Base-by-base conservation (phyloP, 2,888 invertebrate species). In the Quadroppia sp. region DNA sequence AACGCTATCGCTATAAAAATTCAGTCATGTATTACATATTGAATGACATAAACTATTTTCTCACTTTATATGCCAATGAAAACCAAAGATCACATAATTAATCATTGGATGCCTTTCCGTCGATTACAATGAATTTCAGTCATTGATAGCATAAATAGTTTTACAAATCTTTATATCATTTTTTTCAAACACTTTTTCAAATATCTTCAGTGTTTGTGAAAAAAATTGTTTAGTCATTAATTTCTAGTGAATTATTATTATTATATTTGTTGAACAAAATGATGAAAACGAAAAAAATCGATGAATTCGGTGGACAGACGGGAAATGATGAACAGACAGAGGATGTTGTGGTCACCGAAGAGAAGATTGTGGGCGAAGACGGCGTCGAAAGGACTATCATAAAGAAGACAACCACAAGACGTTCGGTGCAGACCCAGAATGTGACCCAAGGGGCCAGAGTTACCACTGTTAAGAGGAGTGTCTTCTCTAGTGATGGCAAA, bases 281-380 rank as follows among this genome's bases (percentile, higher is more conserved):
- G 64, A 17, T 64, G 11, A 64, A 64, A 36, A 64, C 64, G 1
- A 64, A 64, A n/a, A 64, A 64, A 64, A 20, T 64, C 32, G 64
- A 64, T n/a, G 64, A 64, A 20, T 64, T 64, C n/a, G 64, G 64
- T 3, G 64, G 64, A 36, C 25, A 64, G 36, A n/a, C 64, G 1
- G 64, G 64, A 11, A 64, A 64, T 36, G 64, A 64, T 9, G 64
- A 64, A n/a, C 64, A 64, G 36, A n/a, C 32, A 11, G 64, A 64
- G 36, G 64, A 64, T n/a, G 64, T 64, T 15, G 32, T 32, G 17
- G 20, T 64, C 64, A 64, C 64, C 20, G 64, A 64, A 36, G 64
- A 64, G 64, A 64, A 64, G n/a, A 64, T 64, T 36, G 36, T 64
- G n/a, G 64, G 64, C n/a, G 64, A 64, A 6, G 64, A 64, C 64